Evolutionary conservation across 2,888 invertebrate genomes (phyloP), one percentile per base, ranked within the genome.

Genomic region (Cheilosia grossa): DNA sequence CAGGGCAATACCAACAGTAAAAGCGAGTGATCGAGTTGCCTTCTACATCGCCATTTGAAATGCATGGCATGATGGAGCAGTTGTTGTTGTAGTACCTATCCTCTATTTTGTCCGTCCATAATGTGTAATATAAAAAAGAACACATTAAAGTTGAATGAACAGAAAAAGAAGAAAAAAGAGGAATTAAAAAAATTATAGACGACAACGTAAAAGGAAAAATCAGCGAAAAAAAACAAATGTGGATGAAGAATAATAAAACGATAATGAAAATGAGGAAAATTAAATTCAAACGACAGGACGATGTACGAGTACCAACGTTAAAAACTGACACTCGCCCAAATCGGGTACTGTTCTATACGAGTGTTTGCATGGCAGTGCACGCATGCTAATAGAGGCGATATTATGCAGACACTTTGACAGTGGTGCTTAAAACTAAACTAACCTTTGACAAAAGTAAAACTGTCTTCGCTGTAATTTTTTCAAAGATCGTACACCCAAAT

Each of bases 181-280:
- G 21, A 21, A 21, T 21, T 21, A 24, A 61, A 54, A 61, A 73
- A 47, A 59, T 54, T 61, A 82, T 70, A 77, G 64, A 51, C 54
- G 21, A 19, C 49, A 42, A 37, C 40, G 37, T n/a, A 64, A 37
- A 30, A 24, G 44, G 58, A 66, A 64, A 66, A 19, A 53, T 40
- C 47, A 17, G 56, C 80, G 40, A 53, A 56, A 58, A 27, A 24
- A 27, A 27, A 67, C 74, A 59, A 75, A 77, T 63, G 67, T 63
- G 63, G 56, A 78, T 67, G 67, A 69, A 58, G 56, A 78, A 78
- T 78, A n/a, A n/a, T n/a, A n/a, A n/a, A n/a, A 73, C 49, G 51
- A 73, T 64, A 78, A 73, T 78, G 61, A 82, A 82, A 78, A 56
- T 56, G 78, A 73, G 78, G 61, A 73, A 58, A 82, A 82, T 58